A percentile compares a stretch with the other conserved stretches of the same genome.
Conservation (phyloP, 2,888 invertebrate genomes). For the Clostera curtula region DNA sequence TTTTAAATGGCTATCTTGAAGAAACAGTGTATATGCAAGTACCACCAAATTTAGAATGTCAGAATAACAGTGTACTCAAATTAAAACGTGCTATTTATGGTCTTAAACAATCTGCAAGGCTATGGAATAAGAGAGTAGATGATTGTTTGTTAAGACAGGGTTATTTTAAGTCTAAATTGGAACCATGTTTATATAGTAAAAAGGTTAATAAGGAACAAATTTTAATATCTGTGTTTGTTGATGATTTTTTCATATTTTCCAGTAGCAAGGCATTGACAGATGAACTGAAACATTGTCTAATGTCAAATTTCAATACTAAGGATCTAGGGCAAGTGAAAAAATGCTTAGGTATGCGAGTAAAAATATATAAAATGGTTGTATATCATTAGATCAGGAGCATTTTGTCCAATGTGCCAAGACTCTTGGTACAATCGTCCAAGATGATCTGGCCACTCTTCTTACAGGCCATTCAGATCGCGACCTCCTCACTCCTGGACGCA, state of each 20-base stretch:
- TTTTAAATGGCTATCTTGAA: conserved; percentile 5
- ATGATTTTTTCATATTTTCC: conserved; percentile 15
- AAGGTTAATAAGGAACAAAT: conserved; percentile 7
- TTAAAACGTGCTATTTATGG: conserved; percentile 22
- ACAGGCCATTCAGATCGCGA: no score
- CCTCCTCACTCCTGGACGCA: no score
- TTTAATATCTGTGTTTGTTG: conserved; percentile 17
- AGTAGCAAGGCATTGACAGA: background rate
- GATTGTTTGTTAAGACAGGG: conserved; percentile 7
- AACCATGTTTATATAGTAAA: conserved; percentile 24
- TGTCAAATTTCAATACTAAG: conserved; percentile 2
- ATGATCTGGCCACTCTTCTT: no score
- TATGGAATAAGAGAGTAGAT: conserved; percentile 20
- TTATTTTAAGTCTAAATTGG: conserved; percentile 14
- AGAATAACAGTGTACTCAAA: conserved; percentile 8
- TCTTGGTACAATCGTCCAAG: no score
- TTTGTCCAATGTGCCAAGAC: no score
- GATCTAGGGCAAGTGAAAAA: conserved; percentile 3
- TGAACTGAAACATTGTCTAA: conserved; percentile 1
- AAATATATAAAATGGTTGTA: background rate
- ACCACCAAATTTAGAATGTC: conserved; percentile 4
- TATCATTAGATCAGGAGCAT: conserved; percentile 4
- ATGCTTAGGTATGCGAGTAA: conserved; percentile 5
- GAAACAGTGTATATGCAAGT: conserved; percentile 4
- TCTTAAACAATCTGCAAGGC: conserved; percentile 18